phyloP scores from a whole-genome alignment of 2,113 vertebrate species.

The Bucco capensis region DNA sequence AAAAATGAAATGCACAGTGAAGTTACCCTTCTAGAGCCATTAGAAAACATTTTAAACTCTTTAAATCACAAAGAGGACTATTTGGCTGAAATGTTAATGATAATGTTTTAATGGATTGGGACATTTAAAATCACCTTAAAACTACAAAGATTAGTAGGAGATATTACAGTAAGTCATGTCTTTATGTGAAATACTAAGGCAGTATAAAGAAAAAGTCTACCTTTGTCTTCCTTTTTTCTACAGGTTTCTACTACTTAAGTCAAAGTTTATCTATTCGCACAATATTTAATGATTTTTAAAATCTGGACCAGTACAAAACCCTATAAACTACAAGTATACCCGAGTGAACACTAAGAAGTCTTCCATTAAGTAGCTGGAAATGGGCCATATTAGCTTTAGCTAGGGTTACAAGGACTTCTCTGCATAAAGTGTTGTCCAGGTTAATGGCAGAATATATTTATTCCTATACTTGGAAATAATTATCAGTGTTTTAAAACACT shows the following conservation, averaged over 20 bases:
- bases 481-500: neutral
- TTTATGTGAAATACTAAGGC: neutral
- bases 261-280: neutral
- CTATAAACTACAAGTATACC: neutral
- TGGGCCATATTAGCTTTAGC: neutral
- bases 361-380: neutral
- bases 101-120: neutral
- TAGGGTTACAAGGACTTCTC: neutral
- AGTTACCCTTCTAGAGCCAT: neutral
- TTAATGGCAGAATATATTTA: neutral
- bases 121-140: neutral
- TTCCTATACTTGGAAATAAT: neutral
- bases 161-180: neutral
- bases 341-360: neutral
- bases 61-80: conserved; percentile 6
- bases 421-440: neutral
- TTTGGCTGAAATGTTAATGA: neutral
- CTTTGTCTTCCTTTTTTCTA: neutral
- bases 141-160: neutral
- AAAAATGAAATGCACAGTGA: conserved; percentile 9
- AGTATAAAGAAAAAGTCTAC: neutral
- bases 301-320: neutral
- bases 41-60: conserved; percentile 22
- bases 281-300: neutral
- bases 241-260: neutral